Evolutionary conservation across 2,888 invertebrate genomes (phyloP), one percentile per base, ranked within the genome.

Genomic region (Agonopterix alstromeriana): DNA sequence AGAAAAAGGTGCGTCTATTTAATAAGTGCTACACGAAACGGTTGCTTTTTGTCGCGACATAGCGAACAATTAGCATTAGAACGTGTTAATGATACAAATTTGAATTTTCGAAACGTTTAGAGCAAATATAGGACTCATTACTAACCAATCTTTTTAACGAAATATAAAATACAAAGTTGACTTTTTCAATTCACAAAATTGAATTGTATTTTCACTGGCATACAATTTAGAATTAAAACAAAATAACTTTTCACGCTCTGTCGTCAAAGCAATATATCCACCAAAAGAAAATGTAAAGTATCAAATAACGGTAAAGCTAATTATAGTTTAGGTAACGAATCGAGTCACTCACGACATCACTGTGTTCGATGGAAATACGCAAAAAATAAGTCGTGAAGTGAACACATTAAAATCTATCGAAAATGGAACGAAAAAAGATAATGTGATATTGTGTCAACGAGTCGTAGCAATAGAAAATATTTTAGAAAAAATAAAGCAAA

Each of bases 21-120:
- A 82, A 86, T 85, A 86, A 79, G 80, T 79, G 74, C 77, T 76
- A 82, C 85, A 86, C 81, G 87, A 78, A 71, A 63, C 67, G 65
- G 62, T 65, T 57, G 63, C 70, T 77, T 62, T 78, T 74, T 62
- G 80, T 75, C 76, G 73, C 73, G 76, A 71, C 68, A 62, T 61
- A 57, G 60, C 63, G 56, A 53, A 67, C 82, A 86, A 86, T 88
- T 87, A 88, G 82, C 88, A 67, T 73, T 68, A 63, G 54, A 65
- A 83, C 55, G 72, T 87, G 86, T 82, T 84, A 87, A 86, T 81
- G 67, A 78, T 70, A 76, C 77, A 73, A 77, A 80, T 79, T 77
- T 73, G 73, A 69, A 67, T 72, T 73, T 66, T 74, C 61, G 71
- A 70, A 72, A 73, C 65, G 63, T 66, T 67, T 65, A 67, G 63